These are phyloP conservation scores for Lymantria monacha DNA, from an alignment of 2,888 invertebrate species.

Conservation along the genomic window DNA sequence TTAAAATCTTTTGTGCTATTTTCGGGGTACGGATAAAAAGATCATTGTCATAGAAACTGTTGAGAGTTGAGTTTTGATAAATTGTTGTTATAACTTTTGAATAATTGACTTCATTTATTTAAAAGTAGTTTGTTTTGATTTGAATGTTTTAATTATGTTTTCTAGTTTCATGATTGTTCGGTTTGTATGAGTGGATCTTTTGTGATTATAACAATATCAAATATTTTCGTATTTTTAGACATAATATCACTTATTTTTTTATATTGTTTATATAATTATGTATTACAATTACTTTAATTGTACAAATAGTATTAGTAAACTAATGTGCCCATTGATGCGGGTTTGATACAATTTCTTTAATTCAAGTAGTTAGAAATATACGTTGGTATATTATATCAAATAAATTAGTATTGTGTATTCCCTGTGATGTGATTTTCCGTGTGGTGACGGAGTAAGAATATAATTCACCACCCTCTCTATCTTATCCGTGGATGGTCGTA, in stretches of 20 bases:
- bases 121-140: constrained; percentile 14
- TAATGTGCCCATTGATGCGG: too few species aligned
- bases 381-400: too few species aligned
- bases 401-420: too few species aligned
- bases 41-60: constrained; percentile 58
- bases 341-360: too few species aligned
- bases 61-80: constrained; percentile 54
- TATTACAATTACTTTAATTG: too few species aligned
- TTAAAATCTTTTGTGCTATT: constrained; percentile 72
- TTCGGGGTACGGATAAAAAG: constrained; percentile 47
- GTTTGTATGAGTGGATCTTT: not conserved
- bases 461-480: too few species aligned
- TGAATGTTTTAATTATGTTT: constrained; percentile 19
- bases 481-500: too few species aligned
- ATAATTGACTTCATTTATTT: constrained; percentile 30
- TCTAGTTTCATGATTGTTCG: constrained; percentile 4
- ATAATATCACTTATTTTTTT: not conserved
- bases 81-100: constrained; percentile 57
- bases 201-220: not conserved
- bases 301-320: too few species aligned
- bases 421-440: too few species aligned
- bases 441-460: too few species aligned
- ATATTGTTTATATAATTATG: not conserved
- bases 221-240: not conserved
- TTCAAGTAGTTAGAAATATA: too few species aligned